Evolutionary conservation across 1,140 invertebrate genomes (phyloP), one percentile per base, ranked within the genome.

Genomic region (Eriocheir sinensis): DNA sequence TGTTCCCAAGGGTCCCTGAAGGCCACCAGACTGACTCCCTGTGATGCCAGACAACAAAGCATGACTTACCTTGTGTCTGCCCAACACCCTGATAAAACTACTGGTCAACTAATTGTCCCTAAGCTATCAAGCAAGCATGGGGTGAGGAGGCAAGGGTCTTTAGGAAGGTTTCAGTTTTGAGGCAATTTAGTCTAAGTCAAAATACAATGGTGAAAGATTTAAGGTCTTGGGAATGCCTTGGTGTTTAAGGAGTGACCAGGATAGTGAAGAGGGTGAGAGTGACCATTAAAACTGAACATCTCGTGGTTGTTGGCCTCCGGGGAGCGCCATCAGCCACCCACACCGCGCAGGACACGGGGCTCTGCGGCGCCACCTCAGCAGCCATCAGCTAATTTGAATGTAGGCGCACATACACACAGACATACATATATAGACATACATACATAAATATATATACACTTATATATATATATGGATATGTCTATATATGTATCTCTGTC

Each of bases 71-170:
- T 89, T 89, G 32, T 40, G 40, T 38, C 44, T 36, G 53, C 72
- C 44, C 32, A 41, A 89, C 60, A 93, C 38, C 34, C 36, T 36
- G 60, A 41, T 86, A 79, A 91, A 91, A 91, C 38, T 36, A 21
- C 60, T 88, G 72, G 89, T 89, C 83, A 88, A 93, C 92, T 93
- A 93, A 93, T 93, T 93, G 92, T 93, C 92, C 92, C 92, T 93
- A 93, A 17, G 60, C 53, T 93, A 93, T 85, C 32, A 60, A 88
- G 83, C 92, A 93, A 93, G 92, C 92, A 80, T 41, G 32, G 48
- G 79, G 72, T 32, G 89, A 79, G 92, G 85, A 89, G 85, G 48
- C 53, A 83, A 32, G 86, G 92, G 83, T 88, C 83, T 79, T 86
- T 79, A 79, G 48, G 85, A 40, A 79, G 48, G 53, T 38, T 72